Evolutionary conservation across 2,797 vertebrate species (phyloP), one percentile per base, ranked within the genome.

Genomic region (Momotus momota): DNA sequence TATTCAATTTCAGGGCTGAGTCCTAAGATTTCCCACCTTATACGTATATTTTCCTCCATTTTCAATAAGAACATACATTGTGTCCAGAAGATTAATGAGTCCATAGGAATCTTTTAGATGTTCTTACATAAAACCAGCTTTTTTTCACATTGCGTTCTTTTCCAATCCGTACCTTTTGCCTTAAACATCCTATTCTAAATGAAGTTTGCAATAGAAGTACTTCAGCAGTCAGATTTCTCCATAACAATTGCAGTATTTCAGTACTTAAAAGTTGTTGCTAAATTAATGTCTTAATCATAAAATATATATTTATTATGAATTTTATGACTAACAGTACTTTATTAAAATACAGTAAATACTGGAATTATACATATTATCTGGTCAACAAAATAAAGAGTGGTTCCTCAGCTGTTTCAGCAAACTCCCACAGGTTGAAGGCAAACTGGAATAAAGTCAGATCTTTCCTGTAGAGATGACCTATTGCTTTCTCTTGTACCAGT

Each of bases 1-100:
- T 74, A 9, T 65, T 65, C 22, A 4, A 2, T 77, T 61, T 65
- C 13, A 12, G 23, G 11, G 5, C 7, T 3, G 81, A 45, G 2
- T 19, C 29, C 54, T 86, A 35, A 65, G 46, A 45, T 52, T 70
- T 26, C 33, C 22, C 1, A 6, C 2, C 14, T 4, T 9, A 1
- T 22, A 2, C 12, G 6, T 0, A 1, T 1, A 25, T 57, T 66
- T 78, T 35, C 12, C 21, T 8, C 25, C 15, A n/a, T 61, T 40
- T 54, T 51, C 26, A 12, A 1, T 38, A 33, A 57, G 8, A 11
- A 33, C 7, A 8, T 33, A 43, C 3, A 22, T 31, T 51, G 35
- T 40, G 20, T 70, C 26, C 54, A 85, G 74, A 51, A 85, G 80
- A 66, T 9, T 1, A 65, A 21, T 5, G 7, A 67, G 12, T 41